phyloP scores from a whole-genome alignment of 2,797 vertebrate genomes.

The Acrossocheilus fasciatus region DNA sequence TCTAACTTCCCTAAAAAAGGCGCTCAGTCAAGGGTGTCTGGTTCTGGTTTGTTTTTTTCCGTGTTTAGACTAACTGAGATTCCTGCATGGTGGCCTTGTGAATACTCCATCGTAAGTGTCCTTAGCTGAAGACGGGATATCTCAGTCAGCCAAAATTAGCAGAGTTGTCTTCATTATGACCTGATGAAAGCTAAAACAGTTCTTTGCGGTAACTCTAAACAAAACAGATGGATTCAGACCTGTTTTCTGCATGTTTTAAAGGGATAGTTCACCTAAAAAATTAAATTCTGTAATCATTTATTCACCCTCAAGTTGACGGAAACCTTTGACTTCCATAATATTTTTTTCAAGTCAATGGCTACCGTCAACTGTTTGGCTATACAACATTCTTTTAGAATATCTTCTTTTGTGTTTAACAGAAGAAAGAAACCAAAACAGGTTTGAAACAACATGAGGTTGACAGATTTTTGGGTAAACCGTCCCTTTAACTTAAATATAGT shows the following conservation, averaged over 20 bases:
- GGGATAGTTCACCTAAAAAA: neutral
- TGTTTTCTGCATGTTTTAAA: neutral
- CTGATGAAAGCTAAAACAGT: neutral
- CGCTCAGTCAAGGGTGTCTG: constrained; percentile 33
- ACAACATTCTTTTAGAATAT: neutral
- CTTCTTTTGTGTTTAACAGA: neutral
- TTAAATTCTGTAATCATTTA: neutral
- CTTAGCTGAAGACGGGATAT: neutral
- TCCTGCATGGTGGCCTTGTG: constrained; percentile 28
- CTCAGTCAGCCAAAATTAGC: constrained; percentile 24
- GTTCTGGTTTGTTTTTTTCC: constrained; percentile 13
- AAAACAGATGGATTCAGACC: neutral
- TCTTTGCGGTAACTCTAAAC: neutral
- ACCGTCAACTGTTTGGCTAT: neutral
- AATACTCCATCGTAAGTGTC: neutral
- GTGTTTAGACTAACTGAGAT: constrained; percentile 42
- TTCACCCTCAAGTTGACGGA: neutral
- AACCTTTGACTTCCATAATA: neutral
- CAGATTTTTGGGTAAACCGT: neutral
- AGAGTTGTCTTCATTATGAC: neutral
- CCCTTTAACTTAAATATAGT: neutral
- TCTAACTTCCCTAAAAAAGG: neutral
- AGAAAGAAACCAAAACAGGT: neutral
- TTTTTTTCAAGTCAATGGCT: neutral
- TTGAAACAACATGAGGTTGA: neutral